Evolutionary conservation across 2,888 invertebrate species (phyloP), one percentile per base, ranked within the genome.

Genomic region (Ceramica pisi): DNA sequence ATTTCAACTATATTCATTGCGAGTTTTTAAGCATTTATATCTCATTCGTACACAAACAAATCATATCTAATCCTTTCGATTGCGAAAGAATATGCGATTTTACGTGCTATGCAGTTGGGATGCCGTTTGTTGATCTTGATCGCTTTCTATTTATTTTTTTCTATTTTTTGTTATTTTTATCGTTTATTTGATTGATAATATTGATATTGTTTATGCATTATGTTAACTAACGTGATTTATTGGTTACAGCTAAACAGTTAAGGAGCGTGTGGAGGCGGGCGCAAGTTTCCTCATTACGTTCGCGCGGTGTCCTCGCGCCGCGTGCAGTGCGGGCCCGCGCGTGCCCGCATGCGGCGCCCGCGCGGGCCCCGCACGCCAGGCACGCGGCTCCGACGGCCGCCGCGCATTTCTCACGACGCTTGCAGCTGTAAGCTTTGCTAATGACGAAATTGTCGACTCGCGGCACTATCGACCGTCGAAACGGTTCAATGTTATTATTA

Each of bases 231-330:
- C 59, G n/a, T 62, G 1, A 14, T 66, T 14, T 69, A 46, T 63
- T 80, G 41, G 77, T 46, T 19, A 19, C 84, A 85, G 85, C 81
- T 85, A 85, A 85, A 63, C 59, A 71, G 59, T 98, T 94, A 96
- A 98, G 93, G 97, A 97, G 84, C 97, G 97, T 91, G 99, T 99
- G 85, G 98, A 73, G 98, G 82, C 64, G 75, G 96, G 31, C 53
- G 78, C 72, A 67, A 75, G 86, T 84, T 83, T 84, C 86, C 86
- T 85, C 86, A 83, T 76, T 83, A 78, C 71, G 75, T 73, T 66
- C 57, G 95, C 94, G 61, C 97, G 98, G 91, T 98, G 98, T 84
- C 98, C 97, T 99, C 94, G 99, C 99, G 68, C 53, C 77, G 82
- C 70, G 74, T 74, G 67, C 78, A 78, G 80, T 78, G 77, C 59